Base-by-base conservation (phyloP, 2,888 invertebrate genomes). In the Girardia tigrina region DNA sequence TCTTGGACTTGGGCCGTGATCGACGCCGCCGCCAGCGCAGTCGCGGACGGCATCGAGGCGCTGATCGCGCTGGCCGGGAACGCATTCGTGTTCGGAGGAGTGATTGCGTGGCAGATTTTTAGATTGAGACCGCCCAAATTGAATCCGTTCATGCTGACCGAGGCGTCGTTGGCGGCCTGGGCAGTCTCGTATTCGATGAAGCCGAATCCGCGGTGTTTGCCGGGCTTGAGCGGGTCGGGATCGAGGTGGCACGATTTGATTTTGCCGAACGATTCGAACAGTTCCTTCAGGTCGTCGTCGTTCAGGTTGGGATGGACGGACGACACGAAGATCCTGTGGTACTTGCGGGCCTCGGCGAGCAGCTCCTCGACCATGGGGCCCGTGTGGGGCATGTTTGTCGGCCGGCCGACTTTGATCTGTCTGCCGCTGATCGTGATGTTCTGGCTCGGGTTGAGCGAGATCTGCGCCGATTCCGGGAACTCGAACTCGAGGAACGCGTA, bases 401-500 rank as follows among this genome's bases (percentile, higher is more conserved):
- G 95, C 72, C 95, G 88, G 14, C 95, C 95, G 74, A 97, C 94
- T 84, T 94, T 94, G 82, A 93, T 91, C 84, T 92, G 92, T 82
- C 97, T 87, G 77, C 97, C 97, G 79, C 97, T 97, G 83, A 99
- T 91, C 89, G 97, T 90, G 78, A 95, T 94, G 28, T 97, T 97
- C 85, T 98, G 98, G 98, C 99, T 99, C 86, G 97, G 95, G 84
- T 98, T 97, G 80, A 98, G 87, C 27, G 95, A 94, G 79, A 99
- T 87, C 85, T 97, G 93, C 6, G 98, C 98, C 42, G 98, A 98
- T 86, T 99, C 98, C 0, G 98, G 98, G 81, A 97, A 91, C 86
- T 99, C 98, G 86, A 95, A 99, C 85, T 99, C 98, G 42, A 99
- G 94, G 86, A 99, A 99, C 1, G 98, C 98, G 85, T 98, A 99